These are phyloP conservation scores for Brenthis ino DNA, from an alignment of 2,888 invertebrate species.

Conservation along the genomic window DNA sequence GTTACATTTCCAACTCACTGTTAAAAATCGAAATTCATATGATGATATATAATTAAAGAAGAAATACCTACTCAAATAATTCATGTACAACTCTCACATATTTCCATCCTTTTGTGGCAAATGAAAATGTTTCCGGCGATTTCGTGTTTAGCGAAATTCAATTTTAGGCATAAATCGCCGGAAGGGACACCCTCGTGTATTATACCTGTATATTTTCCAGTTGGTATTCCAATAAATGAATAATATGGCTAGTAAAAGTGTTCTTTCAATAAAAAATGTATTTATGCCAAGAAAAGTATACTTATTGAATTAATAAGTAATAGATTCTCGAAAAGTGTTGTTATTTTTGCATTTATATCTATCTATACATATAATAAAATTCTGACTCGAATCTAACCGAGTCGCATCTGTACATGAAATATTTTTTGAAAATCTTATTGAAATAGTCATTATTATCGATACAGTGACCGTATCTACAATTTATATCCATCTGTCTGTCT, in stretches of 20 bases:
- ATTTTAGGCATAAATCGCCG: constrained; percentile 27
- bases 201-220: constrained; percentile 15
- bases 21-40: constrained; percentile 2
- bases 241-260: neutral
- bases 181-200: constrained; percentile 13
- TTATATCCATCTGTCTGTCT: too few species aligned
- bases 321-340: too few species aligned
- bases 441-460: too few species aligned
- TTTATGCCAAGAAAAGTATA: neutral
- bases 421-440: too few species aligned
- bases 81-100: constrained; percentile 12
- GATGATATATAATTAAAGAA: constrained; percentile 6
- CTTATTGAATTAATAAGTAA: too few species aligned
- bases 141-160: constrained; percentile 23
- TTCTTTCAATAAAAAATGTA: neutral
- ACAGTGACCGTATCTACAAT: too few species aligned
- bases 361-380: too few species aligned
- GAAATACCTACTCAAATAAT: constrained; percentile 11
- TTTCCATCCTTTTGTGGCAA: constrained; percentile 21
- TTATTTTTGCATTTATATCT: too few species aligned
- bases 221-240: constrained; percentile 4
- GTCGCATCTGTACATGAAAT: too few species aligned
- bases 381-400: too few species aligned
- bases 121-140: constrained; percentile 24
- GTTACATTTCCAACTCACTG: neutral